Evolutionary conservation across 2,888 invertebrate species (phyloP), one percentile per base, ranked within the genome.

Genomic region (Onchidella celtica): DNA sequence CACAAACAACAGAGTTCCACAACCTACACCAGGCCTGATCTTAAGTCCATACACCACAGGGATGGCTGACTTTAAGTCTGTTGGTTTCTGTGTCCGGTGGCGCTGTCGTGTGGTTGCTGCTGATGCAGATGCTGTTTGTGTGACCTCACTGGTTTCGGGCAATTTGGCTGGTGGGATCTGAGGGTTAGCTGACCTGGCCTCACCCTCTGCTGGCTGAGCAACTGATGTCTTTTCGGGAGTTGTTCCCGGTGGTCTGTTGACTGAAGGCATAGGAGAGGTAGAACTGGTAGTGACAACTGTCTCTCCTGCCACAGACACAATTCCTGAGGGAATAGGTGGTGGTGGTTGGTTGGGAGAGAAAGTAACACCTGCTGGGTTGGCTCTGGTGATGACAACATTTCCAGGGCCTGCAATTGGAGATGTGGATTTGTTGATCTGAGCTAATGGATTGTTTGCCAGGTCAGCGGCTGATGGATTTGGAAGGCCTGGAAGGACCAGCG

Each of bases 31-130:
- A 27, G 81, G 75, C n/a, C 69, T 68, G 32, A 81, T 74, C 36
- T 61, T 81, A 11, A 59, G 38, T 17, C 81, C 81, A 32, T 81
- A 81, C 11, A 81, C 69, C 32, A 81, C 66, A 34, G 65, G 79
- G 2, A 57, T 55, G 24, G 57, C 27, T 36, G 34, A n/a, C 14
- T 9, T 6, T 2, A 75, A n/a, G 9, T 75, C 75, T 29, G 63
- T 6, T n/a, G 75, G 40, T 6, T n/a, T 11, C 0, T 21, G 36
- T 2, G n/a, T 6, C n/a, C n/a, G 34, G 21, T 32, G n/a, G 3
- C 3, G 47, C 29, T 27, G 27, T 6, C 29, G 63, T 2, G 21
- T 27, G 24, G 29, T 11, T 9, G n/a, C 29, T 32, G 68, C 29
- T n/a, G n/a, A n/a, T n/a, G n/a, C n/a, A n/a, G n/a, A n/a, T 29